Base-by-base conservation (phyloP, 2,113 vertebrate species). In the Irena cyanogastra region DNA sequence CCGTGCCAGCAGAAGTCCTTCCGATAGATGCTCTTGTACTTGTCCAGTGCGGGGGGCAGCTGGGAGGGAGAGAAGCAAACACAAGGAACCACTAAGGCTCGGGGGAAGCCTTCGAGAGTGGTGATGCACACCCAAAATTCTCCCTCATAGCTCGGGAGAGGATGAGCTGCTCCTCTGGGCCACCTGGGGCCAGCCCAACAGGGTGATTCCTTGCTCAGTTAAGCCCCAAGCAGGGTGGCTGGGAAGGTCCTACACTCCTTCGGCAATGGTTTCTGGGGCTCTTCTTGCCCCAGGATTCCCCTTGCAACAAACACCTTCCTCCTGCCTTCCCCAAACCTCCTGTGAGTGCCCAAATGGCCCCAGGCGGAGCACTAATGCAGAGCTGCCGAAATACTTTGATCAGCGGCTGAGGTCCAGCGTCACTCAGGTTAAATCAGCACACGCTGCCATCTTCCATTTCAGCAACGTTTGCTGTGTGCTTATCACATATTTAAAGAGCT, bases 11-110 rank as follows among this genome's bases (percentile, higher is more conserved):
- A 17, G 30, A 83, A 97, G 41, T 97, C 93, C 6, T 75, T 72
- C 79, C 39, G 90, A 47, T 98, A 97, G 0, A 30, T 69, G 64
- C 90, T 97, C 68, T 54, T 79, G 69, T 98, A 98, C 49, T 45
- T 93, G 42, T 87, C 95, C 21, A 39, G 75, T 2, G 96, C 78
- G 16, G 95, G 66, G 4, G 77, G 60, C 5, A 26, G 69, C 98
- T 98, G 77, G 26, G 83, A 42, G 61, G 4, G 15, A 69, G 41
- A 83, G 57, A 14, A 44, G 28, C 22, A 53, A 68, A 70, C 7
- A 37, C 15, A 18, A 20, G 14, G 5, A 41, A 50, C 16, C 37
- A 1, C 20, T 69, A 10, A 53, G n/a, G 7, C 45, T 41, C 47
- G 9, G 10, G 14, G 10, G 4, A 91, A 91, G 27, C 15, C 35